A percentile compares a stretch with the other conserved stretches of the same genome.
phyloP scores from a whole-genome alignment of 2,797 vertebrate species.

The Thamnophis elegans region DNA sequence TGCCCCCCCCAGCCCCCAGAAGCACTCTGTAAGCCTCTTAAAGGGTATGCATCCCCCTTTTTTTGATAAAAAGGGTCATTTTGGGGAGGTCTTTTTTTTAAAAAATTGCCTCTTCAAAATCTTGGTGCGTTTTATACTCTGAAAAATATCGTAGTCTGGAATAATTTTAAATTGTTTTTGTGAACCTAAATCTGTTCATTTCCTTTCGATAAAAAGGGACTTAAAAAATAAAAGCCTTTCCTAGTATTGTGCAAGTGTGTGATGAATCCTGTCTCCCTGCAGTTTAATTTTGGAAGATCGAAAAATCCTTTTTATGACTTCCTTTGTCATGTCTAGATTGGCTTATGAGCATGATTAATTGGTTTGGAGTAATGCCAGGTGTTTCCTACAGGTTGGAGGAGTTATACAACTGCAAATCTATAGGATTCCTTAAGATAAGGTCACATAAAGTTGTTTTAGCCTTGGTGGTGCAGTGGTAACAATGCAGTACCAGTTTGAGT shows the following conservation, averaged over 20 bases:
- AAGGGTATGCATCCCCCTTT: too few species aligned
- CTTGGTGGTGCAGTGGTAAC: background rate
- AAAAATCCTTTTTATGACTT: background rate
- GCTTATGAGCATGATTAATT: background rate
- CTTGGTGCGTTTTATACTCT: too few species aligned
- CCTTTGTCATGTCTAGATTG: background rate
- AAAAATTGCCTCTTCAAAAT: too few species aligned
- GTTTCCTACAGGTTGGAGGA: background rate
- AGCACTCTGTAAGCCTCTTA: too few species aligned
- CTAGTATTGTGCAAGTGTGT: background rate
- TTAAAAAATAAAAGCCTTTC: background rate
- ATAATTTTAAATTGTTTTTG: background rate
- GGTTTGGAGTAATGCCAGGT: background rate
- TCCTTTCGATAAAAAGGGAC: background rate
- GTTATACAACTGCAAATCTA: background rate
- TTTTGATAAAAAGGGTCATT: too few species aligned
- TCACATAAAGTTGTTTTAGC: background rate
- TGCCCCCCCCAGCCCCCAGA: too few species aligned
- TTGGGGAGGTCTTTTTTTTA: too few species aligned
- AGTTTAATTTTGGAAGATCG: background rate
- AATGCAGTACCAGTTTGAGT: background rate
- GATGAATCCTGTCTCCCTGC: background rate
- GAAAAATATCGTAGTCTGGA: background rate
- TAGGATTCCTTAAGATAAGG: background rate
- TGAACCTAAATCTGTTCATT: background rate